phyloP scores from a whole-genome alignment of 2,888 invertebrate species.

The Drosophila lacicola region DNA sequence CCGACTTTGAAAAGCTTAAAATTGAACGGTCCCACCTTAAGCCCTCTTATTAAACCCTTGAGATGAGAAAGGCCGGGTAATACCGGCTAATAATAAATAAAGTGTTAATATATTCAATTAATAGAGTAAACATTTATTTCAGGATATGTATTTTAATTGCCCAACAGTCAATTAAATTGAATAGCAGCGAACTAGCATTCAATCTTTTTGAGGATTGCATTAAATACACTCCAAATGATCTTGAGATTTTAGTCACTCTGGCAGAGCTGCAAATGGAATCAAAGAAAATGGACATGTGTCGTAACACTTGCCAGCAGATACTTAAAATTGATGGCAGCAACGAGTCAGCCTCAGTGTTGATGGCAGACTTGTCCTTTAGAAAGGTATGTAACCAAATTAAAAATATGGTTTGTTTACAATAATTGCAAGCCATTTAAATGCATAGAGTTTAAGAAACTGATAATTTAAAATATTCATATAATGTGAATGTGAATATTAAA shows the following conservation, averaged over 20 bases:
- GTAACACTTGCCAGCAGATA: slow-evolving; percentile 93
- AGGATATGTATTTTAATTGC: slow-evolving; percentile 91
- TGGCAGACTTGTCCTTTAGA: slow-evolving; percentile 97
- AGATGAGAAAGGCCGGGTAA: no score
- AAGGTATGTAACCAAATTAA: slow-evolving; percentile 86
- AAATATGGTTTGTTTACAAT: background rate
- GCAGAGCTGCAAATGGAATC: slow-evolving; percentile 93
- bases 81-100: no score
- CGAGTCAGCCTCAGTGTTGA: slow-evolving; percentile 96
- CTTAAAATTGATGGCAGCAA: slow-evolving; percentile 94
- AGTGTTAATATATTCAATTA: background rate
- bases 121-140: background rate
- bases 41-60: no score
- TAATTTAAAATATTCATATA: no score
- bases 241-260: slow-evolving; percentile 89
- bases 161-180: slow-evolving; percentile 88
- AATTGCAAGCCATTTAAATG: no score
- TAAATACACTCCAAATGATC: slow-evolving; percentile 91
- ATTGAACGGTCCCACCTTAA: no score
- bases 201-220: slow-evolving; percentile 94
- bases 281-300: slow-evolving; percentile 94
- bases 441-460: no score
- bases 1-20: no score
- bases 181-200: slow-evolving; percentile 91
- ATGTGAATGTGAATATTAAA: no score